Percentiles rank a stretch among this genome's conserved stretches.
These are phyloP conservation scores for Petrolisthes cinctipes DNA, from an alignment of 2,888 invertebrate genomes.

Conservation along the genomic window DNA sequence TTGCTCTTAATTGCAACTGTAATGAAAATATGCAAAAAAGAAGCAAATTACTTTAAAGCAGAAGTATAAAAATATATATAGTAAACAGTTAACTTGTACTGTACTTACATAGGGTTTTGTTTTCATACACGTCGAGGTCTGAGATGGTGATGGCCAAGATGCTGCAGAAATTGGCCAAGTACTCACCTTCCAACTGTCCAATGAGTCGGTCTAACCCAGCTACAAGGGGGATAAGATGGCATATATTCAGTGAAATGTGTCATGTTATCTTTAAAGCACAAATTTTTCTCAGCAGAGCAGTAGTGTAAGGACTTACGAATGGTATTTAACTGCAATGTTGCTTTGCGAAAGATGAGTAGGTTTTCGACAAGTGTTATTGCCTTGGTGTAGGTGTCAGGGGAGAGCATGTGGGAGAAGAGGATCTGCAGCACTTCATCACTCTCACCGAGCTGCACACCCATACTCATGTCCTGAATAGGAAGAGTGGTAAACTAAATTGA, in stretches of 20 bases:
- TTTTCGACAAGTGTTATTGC: slow-evolving; percentile 47
- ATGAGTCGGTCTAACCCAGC: slow-evolving; percentile 54
- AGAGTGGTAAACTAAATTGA: background rate
- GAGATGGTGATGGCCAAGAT: slow-evolving; percentile 71
- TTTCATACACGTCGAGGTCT: slow-evolving; percentile 71
- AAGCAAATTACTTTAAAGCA: no score
- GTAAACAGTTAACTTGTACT: background rate
- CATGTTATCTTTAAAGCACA: background rate
- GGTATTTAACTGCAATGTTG: slow-evolving; percentile 49
- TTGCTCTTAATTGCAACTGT: no score
- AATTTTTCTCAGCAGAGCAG: background rate
- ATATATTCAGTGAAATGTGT: background rate
- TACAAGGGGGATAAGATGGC: background rate
- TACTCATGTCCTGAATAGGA: slow-evolving; percentile 22
- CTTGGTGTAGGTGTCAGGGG: slow-evolving; percentile 44
- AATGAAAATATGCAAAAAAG: no score
- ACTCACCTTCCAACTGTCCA: slow-evolving; percentile 68
- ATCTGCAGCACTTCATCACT: slow-evolving; percentile 55
- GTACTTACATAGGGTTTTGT: slow-evolving; percentile 69
- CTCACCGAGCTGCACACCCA: slow-evolving; percentile 44
- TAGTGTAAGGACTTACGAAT: slow-evolving; percentile 37
- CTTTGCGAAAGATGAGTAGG: slow-evolving; percentile 45
- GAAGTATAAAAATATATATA: no score
- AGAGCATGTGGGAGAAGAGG: slow-evolving; percentile 44
- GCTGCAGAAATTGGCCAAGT: slow-evolving; percentile 70